Conservation (phyloP, 2,113 vertebrate genomes). For the Campylomormyrus tamandua region DNA sequence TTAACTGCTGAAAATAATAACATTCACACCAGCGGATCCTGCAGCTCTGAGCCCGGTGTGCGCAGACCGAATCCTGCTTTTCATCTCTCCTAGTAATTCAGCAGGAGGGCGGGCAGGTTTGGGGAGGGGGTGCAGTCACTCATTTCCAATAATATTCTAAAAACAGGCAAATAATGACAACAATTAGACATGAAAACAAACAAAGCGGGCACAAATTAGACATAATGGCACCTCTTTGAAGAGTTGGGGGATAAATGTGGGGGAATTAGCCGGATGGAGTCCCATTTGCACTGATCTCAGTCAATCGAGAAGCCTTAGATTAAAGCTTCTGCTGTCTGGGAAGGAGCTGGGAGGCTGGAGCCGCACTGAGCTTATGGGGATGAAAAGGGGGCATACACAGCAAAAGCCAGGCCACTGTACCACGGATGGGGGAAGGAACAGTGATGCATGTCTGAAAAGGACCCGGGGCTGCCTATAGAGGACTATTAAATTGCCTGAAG, state of each 20-base stretch:
- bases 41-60: not conserved
- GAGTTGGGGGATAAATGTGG: slow-evolving; percentile 1
- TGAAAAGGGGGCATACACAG: not conserved
- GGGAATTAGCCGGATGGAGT: not conserved
- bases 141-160: not conserved
- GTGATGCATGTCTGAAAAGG: not conserved
- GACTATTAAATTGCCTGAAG: not conserved
- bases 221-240: slow-evolving; percentile 16
- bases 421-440: not conserved
- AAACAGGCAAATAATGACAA: slow-evolving; percentile 15
- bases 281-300: slow-evolving; percentile 11
- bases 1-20: not conserved
- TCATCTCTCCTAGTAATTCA: not conserved
- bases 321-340: slow-evolving; percentile 2
- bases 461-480: not conserved
- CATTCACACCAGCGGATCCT: not conserved
- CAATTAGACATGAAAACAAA: slow-evolving; percentile 14
- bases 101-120: not conserved
- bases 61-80: not conserved
- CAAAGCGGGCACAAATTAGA: not conserved
- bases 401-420: not conserved
- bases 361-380: not conserved
- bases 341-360: not conserved
- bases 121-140: not conserved
- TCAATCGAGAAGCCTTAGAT: not conserved